A percentile compares a stretch with the other conserved stretches of the same genome.
Evolutionary conservation across 2,888 invertebrate genomes (phyloP).

Genomic region (Drosophila mimetica): DNA sequence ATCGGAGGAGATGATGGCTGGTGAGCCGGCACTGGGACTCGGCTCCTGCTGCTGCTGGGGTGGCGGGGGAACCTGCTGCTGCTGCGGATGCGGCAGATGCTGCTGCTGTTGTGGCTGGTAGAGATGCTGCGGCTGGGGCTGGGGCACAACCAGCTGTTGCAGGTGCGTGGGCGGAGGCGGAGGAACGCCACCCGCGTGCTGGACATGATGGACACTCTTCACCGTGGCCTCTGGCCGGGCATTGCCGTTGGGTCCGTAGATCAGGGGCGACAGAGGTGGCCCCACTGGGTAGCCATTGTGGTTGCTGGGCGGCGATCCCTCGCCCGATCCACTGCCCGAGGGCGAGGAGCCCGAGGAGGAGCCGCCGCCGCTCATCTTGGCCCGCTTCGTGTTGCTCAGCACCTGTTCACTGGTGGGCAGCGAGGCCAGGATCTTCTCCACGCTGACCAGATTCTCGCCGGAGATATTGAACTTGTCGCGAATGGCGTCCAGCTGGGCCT

Average conservation of each 20-base stretch:
- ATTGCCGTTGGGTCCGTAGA: slow-evolving; percentile 54
- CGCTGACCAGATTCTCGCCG: slow-evolving; percentile 93
- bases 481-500: slow-evolving; percentile 96
- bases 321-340: slow-evolving; percentile 13
- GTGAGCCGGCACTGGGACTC: slow-evolving; percentile 18
- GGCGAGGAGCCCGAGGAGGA: slow-evolving; percentile 51
- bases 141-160: slow-evolving; percentile 28
- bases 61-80: slow-evolving; percentile 19
- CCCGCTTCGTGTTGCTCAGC: slow-evolving; percentile 91
- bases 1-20: slow-evolving; percentile 25
- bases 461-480: slow-evolving; percentile 96
- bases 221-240: slow-evolving; percentile 25
- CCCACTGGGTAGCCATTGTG: slow-evolving; percentile 49
- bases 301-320: slow-evolving; percentile 37
- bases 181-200: slow-evolving; percentile 37
- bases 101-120: slow-evolving; percentile 42
- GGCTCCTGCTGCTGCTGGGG: slow-evolving; percentile 28
- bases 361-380: slow-evolving; percentile 79
- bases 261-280: slow-evolving; percentile 59
- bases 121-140: slow-evolving; percentile 34
- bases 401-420: slow-evolving; percentile 94
- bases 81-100: slow-evolving; percentile 28
- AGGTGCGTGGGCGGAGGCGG: slow-evolving; percentile 31
- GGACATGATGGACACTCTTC: slow-evolving; percentile 57
- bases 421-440: slow-evolving; percentile 94